Evolutionary conservation across 53 echinoderm and acorn worm genomes (phyloP).

Genomic region (Actinopyga echinites): DNA sequence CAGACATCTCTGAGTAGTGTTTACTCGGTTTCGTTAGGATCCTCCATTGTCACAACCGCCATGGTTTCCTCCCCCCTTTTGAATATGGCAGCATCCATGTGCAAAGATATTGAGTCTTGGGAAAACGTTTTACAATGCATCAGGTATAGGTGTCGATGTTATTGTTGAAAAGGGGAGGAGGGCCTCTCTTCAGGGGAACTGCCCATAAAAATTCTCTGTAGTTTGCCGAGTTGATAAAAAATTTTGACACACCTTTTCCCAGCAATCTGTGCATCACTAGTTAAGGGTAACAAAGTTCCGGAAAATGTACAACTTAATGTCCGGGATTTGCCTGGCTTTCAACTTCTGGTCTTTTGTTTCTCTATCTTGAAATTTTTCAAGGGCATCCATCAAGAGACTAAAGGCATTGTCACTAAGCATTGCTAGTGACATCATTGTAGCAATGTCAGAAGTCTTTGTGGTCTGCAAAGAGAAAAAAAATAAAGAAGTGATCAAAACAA

Average conservation of each 20-base stretch:
- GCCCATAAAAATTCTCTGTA: not conserved
- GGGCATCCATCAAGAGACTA: not conserved
- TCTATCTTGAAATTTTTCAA: not conserved
- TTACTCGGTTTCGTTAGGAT: not conserved
- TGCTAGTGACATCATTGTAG: not conserved
- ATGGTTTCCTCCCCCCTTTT: not conserved
- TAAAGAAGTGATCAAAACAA: not conserved
- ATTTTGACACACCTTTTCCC: not conserved
- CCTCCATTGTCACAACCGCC: not conserved
- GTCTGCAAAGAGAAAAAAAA: not conserved
- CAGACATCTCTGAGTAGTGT: not conserved
- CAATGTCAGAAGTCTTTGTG: not conserved
- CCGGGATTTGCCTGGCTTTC: not conserved
- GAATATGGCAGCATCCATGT: not conserved
- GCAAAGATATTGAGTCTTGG: not conserved
- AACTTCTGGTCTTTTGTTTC: constrained; percentile 3
- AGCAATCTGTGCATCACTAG: not conserved
- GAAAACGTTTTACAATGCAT: not conserved
- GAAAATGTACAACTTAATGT: not conserved
- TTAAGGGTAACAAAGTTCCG: not conserved
- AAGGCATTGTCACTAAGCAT: not conserved
- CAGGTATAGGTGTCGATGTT: not conserved
- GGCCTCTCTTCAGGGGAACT: not conserved
- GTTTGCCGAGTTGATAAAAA: not conserved
- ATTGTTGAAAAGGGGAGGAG: not conserved